Percentiles rank a stretch among this genome's conserved stretches.
Evolutionary conservation across 1,140 invertebrate species (phyloP).

Genomic region (Mactra quadrangularis): DNA sequence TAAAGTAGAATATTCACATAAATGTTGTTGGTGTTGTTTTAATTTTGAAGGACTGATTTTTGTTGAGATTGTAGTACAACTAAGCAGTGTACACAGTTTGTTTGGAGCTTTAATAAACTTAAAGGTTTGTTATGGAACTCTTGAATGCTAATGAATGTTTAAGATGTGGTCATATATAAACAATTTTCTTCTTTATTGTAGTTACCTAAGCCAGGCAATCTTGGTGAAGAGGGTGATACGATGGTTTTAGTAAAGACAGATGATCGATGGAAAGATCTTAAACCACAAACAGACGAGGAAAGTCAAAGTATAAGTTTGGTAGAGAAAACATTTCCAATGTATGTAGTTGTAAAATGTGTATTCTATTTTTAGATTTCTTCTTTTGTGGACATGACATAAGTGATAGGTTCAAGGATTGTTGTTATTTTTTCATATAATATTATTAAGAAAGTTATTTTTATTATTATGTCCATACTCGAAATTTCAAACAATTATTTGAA

Average conservation of each 20-base stretch:
- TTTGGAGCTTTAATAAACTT: not conserved
- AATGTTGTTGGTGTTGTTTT: not conserved
- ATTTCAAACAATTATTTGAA: not conserved
- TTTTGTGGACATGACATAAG: no score
- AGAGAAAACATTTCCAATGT: constrained; percentile 15
- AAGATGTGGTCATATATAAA: not conserved
- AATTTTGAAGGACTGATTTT: not conserved
- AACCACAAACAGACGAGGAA: constrained; percentile 7
- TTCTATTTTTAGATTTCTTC: not conserved
- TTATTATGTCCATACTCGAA: not conserved
- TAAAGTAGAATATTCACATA: not conserved
- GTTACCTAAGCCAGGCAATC: constrained; percentile 24
- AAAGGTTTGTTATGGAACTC: no score
- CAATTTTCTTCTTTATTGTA: not conserved
- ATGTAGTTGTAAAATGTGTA: not conserved
- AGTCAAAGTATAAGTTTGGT: not conserved
- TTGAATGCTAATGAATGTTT: not conserved
- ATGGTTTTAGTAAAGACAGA: constrained; percentile 9
- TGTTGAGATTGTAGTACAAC: not conserved
- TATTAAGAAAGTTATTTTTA: not conserved
- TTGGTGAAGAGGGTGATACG: constrained; percentile 10
- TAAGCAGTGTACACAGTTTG: not conserved
- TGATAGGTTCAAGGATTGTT: not conserved
- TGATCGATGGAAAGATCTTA: not conserved
- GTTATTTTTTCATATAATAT: not conserved